Conservation (phyloP, 2,113 vertebrate species). For the Erpornis zantholeuca region DNA sequence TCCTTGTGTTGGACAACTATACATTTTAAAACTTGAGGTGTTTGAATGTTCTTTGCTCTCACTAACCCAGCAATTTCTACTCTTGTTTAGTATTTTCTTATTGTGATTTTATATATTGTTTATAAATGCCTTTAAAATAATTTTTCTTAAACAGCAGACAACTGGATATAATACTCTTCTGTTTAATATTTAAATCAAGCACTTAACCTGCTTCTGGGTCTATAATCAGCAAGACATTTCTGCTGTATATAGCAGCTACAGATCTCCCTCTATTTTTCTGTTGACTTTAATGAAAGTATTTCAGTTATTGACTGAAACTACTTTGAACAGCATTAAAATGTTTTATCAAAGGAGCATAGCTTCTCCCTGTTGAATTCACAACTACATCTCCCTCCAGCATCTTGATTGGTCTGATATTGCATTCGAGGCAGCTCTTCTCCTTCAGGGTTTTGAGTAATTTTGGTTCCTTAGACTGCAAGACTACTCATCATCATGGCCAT, state of each 20-base stretch:
- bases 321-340: not conserved
- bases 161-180: not conserved
- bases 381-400: not conserved
- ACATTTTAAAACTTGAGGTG: not conserved
- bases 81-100: not conserved
- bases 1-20: not conserved
- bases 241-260: not conserved
- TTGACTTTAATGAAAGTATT: not conserved
- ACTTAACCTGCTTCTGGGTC: not conserved
- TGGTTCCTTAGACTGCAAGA: not conserved
- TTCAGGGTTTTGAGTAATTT: not conserved
- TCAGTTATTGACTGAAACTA: not conserved
- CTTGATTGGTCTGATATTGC: not conserved
- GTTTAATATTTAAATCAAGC: not conserved
- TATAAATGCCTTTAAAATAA: not conserved
- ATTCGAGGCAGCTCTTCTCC: not conserved
- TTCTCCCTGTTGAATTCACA: not conserved
- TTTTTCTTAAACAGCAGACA: not conserved
- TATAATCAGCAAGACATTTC: not conserved
- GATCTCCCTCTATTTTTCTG: not conserved
- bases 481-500: not conserved
- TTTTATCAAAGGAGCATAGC: not conserved
- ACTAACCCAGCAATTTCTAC: not conserved
- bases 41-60: not conserved
- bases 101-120: not conserved